Percentiles rank a stretch among this genome's conserved stretches.
phyloP scores from a whole-genome alignment of 2,888 invertebrate species.

The Eilema caniola region DNA sequence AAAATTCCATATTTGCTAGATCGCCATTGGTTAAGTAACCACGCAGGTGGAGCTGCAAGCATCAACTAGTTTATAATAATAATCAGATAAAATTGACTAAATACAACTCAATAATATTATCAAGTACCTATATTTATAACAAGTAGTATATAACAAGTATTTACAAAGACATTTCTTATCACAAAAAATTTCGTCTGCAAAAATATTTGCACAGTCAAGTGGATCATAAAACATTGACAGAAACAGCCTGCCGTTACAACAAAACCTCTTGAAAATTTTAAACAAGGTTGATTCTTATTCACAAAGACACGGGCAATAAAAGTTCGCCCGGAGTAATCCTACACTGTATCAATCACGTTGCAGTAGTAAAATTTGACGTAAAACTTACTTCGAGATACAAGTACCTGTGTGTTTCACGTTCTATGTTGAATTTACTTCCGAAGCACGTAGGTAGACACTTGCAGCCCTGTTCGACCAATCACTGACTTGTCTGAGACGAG shows the following conservation, averaged over 20 bases:
- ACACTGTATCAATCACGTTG: constrained; percentile 69
- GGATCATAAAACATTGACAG: constrained; percentile 39
- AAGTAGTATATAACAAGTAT: too few relatives aligned
- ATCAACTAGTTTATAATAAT: too few relatives aligned
- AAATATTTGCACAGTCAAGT: constrained; percentile 25
- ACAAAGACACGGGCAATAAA: constrained; percentile 52
- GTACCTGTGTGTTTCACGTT: constrained; percentile 36
- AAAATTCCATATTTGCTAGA: too few relatives aligned
- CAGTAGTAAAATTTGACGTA: constrained; percentile 64
- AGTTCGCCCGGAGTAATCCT: constrained; percentile 55
- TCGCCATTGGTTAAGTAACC: too few relatives aligned
- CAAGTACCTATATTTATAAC: too few relatives aligned
- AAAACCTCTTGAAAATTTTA: constrained; percentile 50
- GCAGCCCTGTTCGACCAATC: constrained; percentile 82
- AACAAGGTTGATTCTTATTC: constrained; percentile 56
- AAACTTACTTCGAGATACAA: constrained; percentile 58
- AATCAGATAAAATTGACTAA: too few relatives aligned
- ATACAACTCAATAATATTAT: not conserved
- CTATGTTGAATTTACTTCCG: constrained; percentile 60
- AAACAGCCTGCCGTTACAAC: constrained; percentile 31
- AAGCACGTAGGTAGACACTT: constrained; percentile 79
- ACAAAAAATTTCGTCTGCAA: constrained; percentile 1
- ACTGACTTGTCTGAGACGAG: constrained; percentile 77
- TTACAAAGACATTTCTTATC: not conserved
- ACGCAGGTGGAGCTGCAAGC: too few relatives aligned